Base-by-base conservation (phyloP, 2,113 vertebrate species). In the Dromiciops gliroides region DNA sequence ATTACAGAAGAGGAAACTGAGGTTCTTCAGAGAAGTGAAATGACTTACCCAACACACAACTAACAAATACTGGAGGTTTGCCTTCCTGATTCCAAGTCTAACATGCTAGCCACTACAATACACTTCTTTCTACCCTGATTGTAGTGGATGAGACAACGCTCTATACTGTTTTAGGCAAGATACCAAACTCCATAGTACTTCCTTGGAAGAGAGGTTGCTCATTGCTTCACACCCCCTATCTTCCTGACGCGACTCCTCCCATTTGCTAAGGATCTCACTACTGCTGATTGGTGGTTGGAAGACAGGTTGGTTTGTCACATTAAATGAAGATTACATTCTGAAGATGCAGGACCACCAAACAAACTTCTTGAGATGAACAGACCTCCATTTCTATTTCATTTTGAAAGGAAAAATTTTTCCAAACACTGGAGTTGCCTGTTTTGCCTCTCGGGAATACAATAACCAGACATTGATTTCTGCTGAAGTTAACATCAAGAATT, bases 381-480 rank as follows among this genome's bases (percentile, higher is more conserved):
- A 90, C 88, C n/a, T 26, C 1, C 47, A 90, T 90, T 97, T 96
- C 93, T 89, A 96, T 96, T 97, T 96, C 94, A 97, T 95, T 97
- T 97, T 92, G 91, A 90, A 93, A 96, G 83, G 93, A 95, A 94
- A 95, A 97, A 95, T 22, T 95, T 93, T 97, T 96, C 95, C 83
- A 96, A 97, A 95, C 94, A 56, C 50, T 90, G 94, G 89, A 96
- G 28, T 89, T 96, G 49, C 67, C 89, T 92, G 48, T 50, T 92
- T 89, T 89, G 37, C 51, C 60, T 95, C 96, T 94, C 95, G 52
- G 94, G 93, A 97, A 23, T 97, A 96, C 91, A 96, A 94, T 97
- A 93, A 96, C 92, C 88, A 95, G 95, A 94, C 95, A 97, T 50
- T 96, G 97, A 97, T 97, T 97, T 97, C 89, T 94, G 91, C 92